Evolutionary conservation across 35 echinoderm and acorn worm genomes (phyloP).

Genomic region (Lytechinus variegatus): DNA sequence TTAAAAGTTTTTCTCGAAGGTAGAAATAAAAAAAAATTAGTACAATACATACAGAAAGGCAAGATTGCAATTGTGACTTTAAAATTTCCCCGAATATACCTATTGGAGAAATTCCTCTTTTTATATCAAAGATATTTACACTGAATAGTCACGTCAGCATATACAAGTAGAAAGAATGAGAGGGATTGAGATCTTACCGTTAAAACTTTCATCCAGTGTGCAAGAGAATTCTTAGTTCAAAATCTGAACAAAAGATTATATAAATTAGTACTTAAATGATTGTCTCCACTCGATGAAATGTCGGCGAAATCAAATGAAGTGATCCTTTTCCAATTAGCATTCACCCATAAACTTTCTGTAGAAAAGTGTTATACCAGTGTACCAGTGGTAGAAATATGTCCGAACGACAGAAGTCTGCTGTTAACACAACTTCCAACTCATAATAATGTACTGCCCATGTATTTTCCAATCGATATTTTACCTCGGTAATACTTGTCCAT

Average conservation of each 20-base stretch:
- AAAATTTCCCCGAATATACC: too few species aligned
- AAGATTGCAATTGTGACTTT: too few species aligned
- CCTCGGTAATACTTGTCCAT: background rate
- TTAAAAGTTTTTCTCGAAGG: too few species aligned
- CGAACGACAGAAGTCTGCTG: background rate
- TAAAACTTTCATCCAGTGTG: conserved; percentile 4
- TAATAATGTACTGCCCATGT: background rate
- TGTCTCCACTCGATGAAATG: background rate
- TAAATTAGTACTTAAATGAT: background rate
- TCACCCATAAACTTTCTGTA: background rate
- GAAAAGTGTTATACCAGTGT: background rate
- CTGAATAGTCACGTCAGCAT: too few species aligned
- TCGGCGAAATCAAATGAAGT: background rate
- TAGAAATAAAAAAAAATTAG: too few species aligned
- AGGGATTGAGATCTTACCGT: background rate
- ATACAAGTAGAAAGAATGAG: too few species aligned
- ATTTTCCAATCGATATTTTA: background rate
- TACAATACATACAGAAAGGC: too few species aligned
- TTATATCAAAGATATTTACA: too few species aligned
- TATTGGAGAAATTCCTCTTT: too few species aligned
- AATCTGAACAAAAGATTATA: background rate
- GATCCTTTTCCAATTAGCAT: background rate
- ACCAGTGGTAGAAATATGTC: background rate
- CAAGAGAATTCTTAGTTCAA: background rate
- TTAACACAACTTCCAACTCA: background rate